Base-by-base conservation (phyloP, 2,797 vertebrate genomes). In the Halcyon chelicuti region DNA sequence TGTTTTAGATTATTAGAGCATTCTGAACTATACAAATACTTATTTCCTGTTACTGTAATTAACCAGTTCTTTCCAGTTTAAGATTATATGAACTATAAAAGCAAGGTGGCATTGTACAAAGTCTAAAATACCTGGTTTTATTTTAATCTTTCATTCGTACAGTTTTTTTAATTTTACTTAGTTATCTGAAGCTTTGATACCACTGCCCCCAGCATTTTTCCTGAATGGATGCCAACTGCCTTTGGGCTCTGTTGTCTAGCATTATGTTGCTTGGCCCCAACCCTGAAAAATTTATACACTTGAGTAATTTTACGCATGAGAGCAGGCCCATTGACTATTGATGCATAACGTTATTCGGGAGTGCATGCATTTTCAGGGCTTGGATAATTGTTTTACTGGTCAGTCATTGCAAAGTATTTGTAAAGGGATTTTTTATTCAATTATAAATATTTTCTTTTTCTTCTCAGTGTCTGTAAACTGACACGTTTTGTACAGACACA, bases 221-320 rank as follows among this genome's bases (percentile, higher is more conserved):
- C 72, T 81, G 82, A 96, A 82, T 71, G 40, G 15, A 62, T 92
- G 82, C 46, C 70, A 95, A 23, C 33, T 73, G 39, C 75, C 78
- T 88, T 91, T 75, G 90, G 58, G 55, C 33, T 94, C 88, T 42
- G 33, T 46, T 84, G 62, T 80, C 62, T 93, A 70, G 28, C 31
- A 78, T 78, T 76, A 81, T 81, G 75, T 55, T 93, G 47, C 42
- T 86, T 96, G 79, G 85, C 82, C 66, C 21, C 28, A 35, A 0
- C 88, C 77, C 82, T 94, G 86, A 90, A 95, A 94, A 93, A 92
- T 94, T 76, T 85, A 82, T 90, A 61, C 82, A 84, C 58, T 90
- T 72, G 85, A 90, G 87, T 93, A 93, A 94, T 94, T 94, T 93
- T 86, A 58, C 1, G 1, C 88, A 78, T 93, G 92, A 96, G 39